phyloP scores from a whole-genome alignment of 2,797 vertebrate genomes.

The Labeo calbasu region DNA sequence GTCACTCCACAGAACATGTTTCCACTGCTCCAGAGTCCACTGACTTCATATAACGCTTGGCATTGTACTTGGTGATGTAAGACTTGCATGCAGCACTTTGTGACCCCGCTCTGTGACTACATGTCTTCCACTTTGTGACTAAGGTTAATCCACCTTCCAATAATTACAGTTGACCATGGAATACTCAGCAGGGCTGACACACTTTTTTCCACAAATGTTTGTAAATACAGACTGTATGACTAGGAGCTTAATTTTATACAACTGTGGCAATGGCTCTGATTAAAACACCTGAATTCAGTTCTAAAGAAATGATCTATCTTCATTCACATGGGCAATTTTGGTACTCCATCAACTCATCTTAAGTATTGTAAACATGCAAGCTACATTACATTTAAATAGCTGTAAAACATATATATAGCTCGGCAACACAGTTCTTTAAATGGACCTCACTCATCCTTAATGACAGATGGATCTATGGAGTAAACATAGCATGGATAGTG shows the following conservation, averaged over 20 bases:
- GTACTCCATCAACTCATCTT: background rate
- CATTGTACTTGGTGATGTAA: background rate
- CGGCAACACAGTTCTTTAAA: constrained; percentile 38
- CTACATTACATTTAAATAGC: constrained; percentile 2
- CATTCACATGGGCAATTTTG: background rate
- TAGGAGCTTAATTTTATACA: background rate
- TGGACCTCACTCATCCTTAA: constrained; percentile 1
- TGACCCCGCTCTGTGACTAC: no score
- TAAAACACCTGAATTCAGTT: background rate
- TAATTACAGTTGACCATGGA: background rate
- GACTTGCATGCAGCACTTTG: background rate
- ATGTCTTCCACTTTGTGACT: background rate
- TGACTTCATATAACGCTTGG: background rate
- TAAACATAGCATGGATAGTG: constrained; percentile 6
- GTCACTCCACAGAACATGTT: background rate
- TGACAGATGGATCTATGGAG: constrained; percentile 17
- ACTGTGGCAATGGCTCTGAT: background rate
- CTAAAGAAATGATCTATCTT: background rate
- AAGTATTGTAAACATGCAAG: constrained; percentile 41
- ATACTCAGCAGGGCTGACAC: background rate
- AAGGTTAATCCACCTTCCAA: background rate
- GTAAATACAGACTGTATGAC: background rate
- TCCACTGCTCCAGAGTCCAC: background rate
- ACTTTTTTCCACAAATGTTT: background rate
- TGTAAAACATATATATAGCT: constrained; percentile 31